Conservation (phyloP, 2,797 vertebrate species). For the Smutsia temminckii region DNA sequence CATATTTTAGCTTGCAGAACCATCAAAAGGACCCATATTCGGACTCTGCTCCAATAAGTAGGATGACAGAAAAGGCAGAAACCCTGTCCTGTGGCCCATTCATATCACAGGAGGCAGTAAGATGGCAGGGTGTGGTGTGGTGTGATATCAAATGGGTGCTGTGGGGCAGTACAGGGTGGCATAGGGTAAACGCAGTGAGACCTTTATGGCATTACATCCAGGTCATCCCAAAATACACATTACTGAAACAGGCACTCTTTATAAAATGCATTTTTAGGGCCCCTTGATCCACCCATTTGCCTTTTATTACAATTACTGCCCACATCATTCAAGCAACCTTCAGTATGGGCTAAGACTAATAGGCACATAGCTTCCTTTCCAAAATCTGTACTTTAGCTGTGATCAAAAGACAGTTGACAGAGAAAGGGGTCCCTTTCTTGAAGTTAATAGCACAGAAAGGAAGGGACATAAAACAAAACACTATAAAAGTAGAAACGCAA, state of each 20-base stretch:
- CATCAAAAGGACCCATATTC: neutral
- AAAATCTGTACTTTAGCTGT: neutral
- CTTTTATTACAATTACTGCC: neutral
- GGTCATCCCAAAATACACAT: neutral
- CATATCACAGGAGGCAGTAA: neutral
- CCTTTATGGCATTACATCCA: neutral
- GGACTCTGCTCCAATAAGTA: neutral
- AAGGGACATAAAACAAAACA: neutral
- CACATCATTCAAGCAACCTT: neutral
- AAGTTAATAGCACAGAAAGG: neutral
- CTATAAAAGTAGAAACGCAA: neutral
- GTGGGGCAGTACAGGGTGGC: accelerated
- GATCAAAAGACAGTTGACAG: neutral
- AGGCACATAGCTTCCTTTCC: slow-evolving; percentile 20
- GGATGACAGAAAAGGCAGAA: neutral
- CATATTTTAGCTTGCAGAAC: neutral
- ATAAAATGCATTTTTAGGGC: neutral
- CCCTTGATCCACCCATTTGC: neutral
- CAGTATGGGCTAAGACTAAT: neutral
- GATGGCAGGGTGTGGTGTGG: no score
- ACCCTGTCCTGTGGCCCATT: neutral
- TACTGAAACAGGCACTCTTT: neutral
- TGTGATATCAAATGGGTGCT: no score
- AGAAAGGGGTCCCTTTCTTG: neutral
- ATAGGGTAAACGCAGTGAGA: neutral